Conservation (phyloP, 2,888 invertebrate species). For the Mylabris sibirica region DNA sequence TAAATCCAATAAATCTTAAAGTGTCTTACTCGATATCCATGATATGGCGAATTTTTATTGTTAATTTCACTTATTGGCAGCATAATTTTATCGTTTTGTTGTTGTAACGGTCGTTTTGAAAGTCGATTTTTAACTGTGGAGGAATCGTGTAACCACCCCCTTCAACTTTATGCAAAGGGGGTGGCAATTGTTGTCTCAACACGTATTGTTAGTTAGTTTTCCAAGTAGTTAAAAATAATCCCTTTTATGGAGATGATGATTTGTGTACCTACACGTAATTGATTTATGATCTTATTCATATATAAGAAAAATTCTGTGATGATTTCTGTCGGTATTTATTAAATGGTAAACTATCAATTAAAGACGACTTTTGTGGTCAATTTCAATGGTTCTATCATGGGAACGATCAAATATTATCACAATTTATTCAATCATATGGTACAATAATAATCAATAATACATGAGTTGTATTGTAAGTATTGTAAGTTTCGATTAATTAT, state of each 20-base stretch:
- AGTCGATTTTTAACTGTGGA: no score
- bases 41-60: not conserved
- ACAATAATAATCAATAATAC: conserved; percentile 55
- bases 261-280: not conserved
- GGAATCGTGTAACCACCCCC: no score
- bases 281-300: not conserved
- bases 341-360: conserved; percentile 48
- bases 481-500: conserved; percentile 55
- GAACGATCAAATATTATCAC: not conserved
- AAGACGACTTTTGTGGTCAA: conserved; percentile 51
- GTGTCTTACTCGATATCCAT: not conserved
- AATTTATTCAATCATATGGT: conserved; percentile 49
- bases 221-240: no score
- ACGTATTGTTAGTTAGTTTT: no score
- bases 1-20: not conserved
- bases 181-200: no score
- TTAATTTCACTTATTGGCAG: not conserved
- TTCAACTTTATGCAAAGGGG: no score
- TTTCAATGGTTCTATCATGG: conserved; percentile 13
- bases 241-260: not conserved
- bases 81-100: not conserved
- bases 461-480: conserved; percentile 45
- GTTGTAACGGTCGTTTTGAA: not conserved
- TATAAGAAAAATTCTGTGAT: not conserved
- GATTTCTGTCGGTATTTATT: not conserved